Evolutionary conservation across 2,113 vertebrate species (phyloP).

Genomic region (Melanostigma gelatinosum): DNA sequence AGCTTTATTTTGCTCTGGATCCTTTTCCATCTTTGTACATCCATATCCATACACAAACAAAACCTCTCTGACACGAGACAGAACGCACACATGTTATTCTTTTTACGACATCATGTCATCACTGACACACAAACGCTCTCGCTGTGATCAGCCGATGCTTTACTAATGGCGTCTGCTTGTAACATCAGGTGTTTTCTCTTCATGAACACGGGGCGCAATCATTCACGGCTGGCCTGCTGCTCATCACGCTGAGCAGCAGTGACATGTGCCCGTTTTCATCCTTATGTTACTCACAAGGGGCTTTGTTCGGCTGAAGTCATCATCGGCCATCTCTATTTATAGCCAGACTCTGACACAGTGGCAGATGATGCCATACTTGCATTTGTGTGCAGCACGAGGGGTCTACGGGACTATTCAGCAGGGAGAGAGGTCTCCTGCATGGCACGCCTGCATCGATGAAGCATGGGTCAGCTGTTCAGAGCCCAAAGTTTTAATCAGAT

Average conservation of each 20-base stretch:
- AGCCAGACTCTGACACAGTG: slow-evolving; percentile 56
- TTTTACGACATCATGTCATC: not conserved
- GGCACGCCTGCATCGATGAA: slow-evolving; percentile 7
- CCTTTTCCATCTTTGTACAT: not conserved
- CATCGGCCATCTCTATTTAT: slow-evolving; percentile 68
- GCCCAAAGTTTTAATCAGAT: slow-evolving; percentile 43
- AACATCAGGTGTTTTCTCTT: slow-evolving; percentile 73
- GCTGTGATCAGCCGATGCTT: slow-evolving; percentile 22
- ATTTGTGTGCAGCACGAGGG: slow-evolving; percentile 1
- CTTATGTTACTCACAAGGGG: slow-evolving; percentile 58
- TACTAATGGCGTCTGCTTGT: slow-evolving; percentile 52
- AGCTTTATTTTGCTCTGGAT: not conserved
- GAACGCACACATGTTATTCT: not conserved
- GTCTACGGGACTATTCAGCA: slow-evolving; percentile 12
- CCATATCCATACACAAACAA: not conserved
- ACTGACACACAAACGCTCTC: not conserved
- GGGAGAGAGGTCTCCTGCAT: slow-evolving; percentile 21
- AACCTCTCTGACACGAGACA: not conserved
- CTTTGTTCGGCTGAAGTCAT: slow-evolving; percentile 48
- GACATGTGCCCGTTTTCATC: slow-evolving; percentile 62
- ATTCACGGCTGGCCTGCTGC: slow-evolving; percentile 60
- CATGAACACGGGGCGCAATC: slow-evolving; percentile 49
- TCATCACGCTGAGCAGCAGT: slow-evolving; percentile 62
- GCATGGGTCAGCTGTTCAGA: slow-evolving; percentile 34
- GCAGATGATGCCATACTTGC: slow-evolving; percentile 67